Conservation (phyloP, 2,797 vertebrate species). For the Melanogrammus aeglefinus region DNA sequence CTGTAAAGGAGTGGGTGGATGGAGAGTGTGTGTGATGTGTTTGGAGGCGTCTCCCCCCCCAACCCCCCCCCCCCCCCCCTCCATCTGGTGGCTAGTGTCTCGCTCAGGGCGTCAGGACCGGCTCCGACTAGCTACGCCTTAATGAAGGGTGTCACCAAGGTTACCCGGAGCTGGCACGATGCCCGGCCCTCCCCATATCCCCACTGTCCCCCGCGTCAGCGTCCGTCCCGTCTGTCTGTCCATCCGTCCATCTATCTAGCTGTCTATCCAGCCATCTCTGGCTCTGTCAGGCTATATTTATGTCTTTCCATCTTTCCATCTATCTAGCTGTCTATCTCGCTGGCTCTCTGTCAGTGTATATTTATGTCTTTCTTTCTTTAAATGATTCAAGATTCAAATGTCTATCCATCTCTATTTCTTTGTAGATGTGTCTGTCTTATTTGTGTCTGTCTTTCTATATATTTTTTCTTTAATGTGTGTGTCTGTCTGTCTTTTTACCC, state of each 20-base stretch:
- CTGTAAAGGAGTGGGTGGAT: not conserved
- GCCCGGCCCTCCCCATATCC: constrained; percentile 43
- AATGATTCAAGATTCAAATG: not conserved
- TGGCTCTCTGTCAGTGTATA: not conserved
- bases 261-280: not conserved
- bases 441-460: not conserved
- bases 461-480: not conserved
- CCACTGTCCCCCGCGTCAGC: not conserved
- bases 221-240: not conserved
- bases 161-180: constrained; percentile 71
- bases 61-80: constrained; percentile 67
- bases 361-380: not conserved
- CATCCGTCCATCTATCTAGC: not conserved
- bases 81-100: constrained; percentile 76
- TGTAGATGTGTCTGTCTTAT: not conserved
- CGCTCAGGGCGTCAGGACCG: constrained; percentile 70
- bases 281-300: not conserved
- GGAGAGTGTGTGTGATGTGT: too few species aligned
- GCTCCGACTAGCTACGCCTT: constrained; percentile 57
- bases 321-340: not conserved
- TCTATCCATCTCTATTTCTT: not conserved
- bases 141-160: constrained; percentile 82
- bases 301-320: not conserved
- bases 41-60: not conserved
- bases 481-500: not conserved